Conservation (phyloP, 2,888 invertebrate genomes). For the Watsonalla cultraria region DNA sequence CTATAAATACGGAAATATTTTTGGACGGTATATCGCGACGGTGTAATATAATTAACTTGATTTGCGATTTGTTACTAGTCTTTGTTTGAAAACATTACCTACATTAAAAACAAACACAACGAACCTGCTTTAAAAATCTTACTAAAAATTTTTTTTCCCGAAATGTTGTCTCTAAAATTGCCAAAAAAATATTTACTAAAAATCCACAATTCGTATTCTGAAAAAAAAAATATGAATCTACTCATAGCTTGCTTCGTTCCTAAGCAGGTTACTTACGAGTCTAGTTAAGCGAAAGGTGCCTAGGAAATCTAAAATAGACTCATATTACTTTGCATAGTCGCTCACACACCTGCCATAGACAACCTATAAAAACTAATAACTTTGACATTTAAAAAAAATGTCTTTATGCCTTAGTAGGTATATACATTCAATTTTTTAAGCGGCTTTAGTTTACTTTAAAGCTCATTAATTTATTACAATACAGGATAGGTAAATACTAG, state of each 20-base stretch:
- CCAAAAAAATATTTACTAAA: slow-evolving; percentile 1
- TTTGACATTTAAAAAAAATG: neutral
- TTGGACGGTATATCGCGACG: slow-evolving; percentile 47
- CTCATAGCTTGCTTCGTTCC: no score
- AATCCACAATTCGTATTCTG: no score
- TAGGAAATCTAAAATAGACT: no score
- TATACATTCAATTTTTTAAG: no score
- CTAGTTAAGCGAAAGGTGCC: no score
- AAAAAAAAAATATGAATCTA: no score
- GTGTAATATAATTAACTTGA: slow-evolving; percentile 46
- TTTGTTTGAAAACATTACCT: slow-evolving; percentile 27
- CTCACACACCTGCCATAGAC: neutral
- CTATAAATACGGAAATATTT: slow-evolving; percentile 76
- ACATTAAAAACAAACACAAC: slow-evolving; percentile 1
- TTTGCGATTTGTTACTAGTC: slow-evolving; percentile 33
- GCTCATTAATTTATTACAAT: no score
- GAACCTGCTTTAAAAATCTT: slow-evolving; percentile 12
- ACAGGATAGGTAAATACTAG: no score
- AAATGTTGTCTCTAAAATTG: slow-evolving; percentile 25
- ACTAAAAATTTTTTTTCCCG: slow-evolving; percentile 10
- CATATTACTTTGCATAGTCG: neutral
- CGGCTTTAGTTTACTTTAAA: no score
- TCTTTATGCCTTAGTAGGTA: neutral
- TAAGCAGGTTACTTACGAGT: no score
- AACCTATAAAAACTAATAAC: neutral